A percentile compares a stretch with the other conserved stretches of the same genome.
Conservation (phyloP, 2,888 invertebrate species). For the Corythucha ciliata region DNA sequence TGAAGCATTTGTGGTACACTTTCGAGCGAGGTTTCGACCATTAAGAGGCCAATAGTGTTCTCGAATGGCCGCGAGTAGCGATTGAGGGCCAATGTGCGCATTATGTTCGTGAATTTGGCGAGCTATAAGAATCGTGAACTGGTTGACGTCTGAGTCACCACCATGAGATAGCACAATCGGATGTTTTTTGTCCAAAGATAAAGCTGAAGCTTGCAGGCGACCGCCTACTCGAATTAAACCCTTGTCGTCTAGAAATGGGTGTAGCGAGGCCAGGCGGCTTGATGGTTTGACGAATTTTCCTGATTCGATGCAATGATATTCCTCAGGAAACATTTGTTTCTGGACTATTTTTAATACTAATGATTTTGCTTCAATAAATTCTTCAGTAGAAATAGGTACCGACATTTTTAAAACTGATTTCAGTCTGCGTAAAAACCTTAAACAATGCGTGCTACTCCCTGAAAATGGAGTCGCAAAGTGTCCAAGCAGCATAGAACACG, state of each 20-base stretch:
- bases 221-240: slow-evolving; percentile 17
- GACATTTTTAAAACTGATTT: no score
- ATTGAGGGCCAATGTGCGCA: not conserved
- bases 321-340: not conserved
- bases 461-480: no score
- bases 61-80: not conserved
- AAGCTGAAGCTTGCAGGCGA: not conserved
- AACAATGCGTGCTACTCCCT: no score
- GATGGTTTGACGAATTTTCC: no score
- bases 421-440: no score
- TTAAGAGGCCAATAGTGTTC: not conserved
- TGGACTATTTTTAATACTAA: not conserved
- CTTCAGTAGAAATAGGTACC: no score
- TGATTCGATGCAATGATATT: not conserved
- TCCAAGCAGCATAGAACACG: no score
- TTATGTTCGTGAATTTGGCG: not conserved
- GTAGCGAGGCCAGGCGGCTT: not conserved
- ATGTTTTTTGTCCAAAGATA: not conserved
- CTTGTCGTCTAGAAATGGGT: slow-evolving; percentile 10
- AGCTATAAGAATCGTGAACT: not conserved
- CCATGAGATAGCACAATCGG: not conserved
- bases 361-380: not conserved
- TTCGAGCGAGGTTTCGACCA: slow-evolving; percentile 7
- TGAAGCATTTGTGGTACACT: slow-evolving; percentile 30
- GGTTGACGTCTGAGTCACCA: no score